Evolutionary conservation across 2,888 invertebrate genomes (phyloP), one percentile per base, ranked within the genome.

Genomic region (Orthosia cruda): DNA sequence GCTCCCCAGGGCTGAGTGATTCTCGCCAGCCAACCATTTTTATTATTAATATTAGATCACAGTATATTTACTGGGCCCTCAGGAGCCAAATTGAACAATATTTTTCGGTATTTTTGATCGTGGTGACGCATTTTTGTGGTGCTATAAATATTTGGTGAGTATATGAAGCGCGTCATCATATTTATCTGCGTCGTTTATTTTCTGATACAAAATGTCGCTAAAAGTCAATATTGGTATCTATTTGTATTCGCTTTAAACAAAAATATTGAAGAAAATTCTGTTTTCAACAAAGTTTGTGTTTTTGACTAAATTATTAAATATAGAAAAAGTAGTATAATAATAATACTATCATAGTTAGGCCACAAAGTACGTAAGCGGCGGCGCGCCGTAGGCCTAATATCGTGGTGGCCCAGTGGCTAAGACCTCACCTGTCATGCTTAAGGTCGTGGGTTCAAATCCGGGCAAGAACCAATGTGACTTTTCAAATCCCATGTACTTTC

Each of bases 1-100:
- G 91, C 77, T 86, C 88, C 86, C 88, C 52, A 61, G 86, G 87
- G 83, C 84, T 90, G 91, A 91, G 86, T 89, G 92, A 92, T 91
- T 87, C 88, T 81, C 83, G 74, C 78, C 87, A 87, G 80, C 78
- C 78, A 83, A 81, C 85, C 85, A 88, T 89, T 90, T 89, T 91
- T 90, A 88, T 91, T 89, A 89, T 88, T 89, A 89, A 84, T 87
- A 87, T 84, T 78, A 80, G 71, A 85, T 87, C 81, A 81, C 71
- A 81, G 84, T 67, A 84, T 85, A 87, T 85, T 84, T 84, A 87
- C 87, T 66, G 80, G 68, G 80, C 84, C 69, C 74, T 74, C 57
- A 77, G 74, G 79, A 85, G 52, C 65, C 67, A 85, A 79, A 85
- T 85, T 87, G 87, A 75, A 87, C 82, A 79, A 85, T 85, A 85